These are phyloP conservation scores for Aphidius ervi DNA, from an alignment of 1,140 invertebrate genomes.

Conservation along the genomic window DNA sequence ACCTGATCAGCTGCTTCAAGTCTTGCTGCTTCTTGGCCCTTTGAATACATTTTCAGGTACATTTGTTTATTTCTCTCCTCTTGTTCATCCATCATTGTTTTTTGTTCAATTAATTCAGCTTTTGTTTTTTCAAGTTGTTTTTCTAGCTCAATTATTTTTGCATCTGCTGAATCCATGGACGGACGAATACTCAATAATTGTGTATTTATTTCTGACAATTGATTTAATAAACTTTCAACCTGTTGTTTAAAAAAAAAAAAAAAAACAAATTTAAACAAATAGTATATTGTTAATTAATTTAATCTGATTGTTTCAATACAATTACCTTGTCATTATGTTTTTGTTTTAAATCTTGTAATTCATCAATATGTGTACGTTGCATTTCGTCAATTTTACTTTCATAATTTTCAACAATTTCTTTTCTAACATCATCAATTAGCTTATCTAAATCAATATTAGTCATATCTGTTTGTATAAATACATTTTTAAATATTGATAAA, in stretches of 20 bases:
- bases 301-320: neutral
- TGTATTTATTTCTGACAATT: conserved; percentile 73
- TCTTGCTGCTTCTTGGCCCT: conserved; percentile 72
- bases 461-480: conserved; percentile 5
- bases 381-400: conserved; percentile 70
- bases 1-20: conserved; percentile 64
- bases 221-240: conserved; percentile 69
- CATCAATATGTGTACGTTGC: conserved; percentile 64
- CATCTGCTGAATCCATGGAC: conserved; percentile 58
- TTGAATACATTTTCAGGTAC: conserved; percentile 79
- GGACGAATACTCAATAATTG: conserved; percentile 63
- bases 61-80: conserved; percentile 72
- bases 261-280: neutral
- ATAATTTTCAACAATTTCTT: conserved; percentile 65
- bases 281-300: neutral
- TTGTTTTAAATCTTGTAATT: conserved; percentile 68
- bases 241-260: conserved; percentile 14
- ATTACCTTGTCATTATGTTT: conserved; percentile 72
- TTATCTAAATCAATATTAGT: conserved; percentile 6
- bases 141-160: conserved; percentile 63
- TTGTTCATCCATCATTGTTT: conserved; percentile 56
- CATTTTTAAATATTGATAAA: conserved; percentile 35
- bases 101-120: conserved; percentile 56
- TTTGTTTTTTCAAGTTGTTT: conserved; percentile 65
- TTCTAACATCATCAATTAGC: conserved; percentile 58